A percentile compares a stretch with the other conserved stretches of the same genome.
These are phyloP conservation scores for Pecten maximus DNA, from an alignment of 2,888 invertebrate species.

Conservation along the genomic window DNA sequence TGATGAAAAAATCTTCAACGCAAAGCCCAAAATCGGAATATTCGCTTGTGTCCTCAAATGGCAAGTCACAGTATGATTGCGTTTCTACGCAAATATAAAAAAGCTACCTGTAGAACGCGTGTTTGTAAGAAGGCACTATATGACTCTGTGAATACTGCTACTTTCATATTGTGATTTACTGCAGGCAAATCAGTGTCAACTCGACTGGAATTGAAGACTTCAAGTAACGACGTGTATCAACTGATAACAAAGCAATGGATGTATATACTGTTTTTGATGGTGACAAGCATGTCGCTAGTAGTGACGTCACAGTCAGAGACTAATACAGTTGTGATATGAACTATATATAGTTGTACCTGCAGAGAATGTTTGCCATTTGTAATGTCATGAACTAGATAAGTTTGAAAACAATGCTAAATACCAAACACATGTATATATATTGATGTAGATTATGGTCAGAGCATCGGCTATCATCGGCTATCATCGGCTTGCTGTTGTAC, in stretches of 20 bases:
- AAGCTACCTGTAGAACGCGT: not conserved
- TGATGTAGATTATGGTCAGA: not conserved
- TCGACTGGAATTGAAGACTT: not conserved
- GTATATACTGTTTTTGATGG: not conserved
- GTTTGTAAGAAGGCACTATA: not conserved
- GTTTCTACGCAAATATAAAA: not conserved
- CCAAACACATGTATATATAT: not conserved
- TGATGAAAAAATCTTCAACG: not conserved
- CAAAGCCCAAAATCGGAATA: slow-evolving; percentile 37
- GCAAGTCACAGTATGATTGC: slow-evolving; percentile 31
- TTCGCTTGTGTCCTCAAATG: slow-evolving; percentile 38
- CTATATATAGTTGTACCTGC: not conserved
- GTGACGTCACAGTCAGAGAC: not conserved
- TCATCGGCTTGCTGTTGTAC: slow-evolving; percentile 1
- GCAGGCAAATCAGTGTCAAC: not conserved
- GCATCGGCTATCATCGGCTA: not conserved
- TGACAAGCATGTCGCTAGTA: not conserved
- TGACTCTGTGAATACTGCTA: not conserved
- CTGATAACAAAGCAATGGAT: not conserved
- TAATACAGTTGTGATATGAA: not conserved
- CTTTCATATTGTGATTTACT: not conserved
- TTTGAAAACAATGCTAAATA: not conserved
- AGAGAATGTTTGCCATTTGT: not conserved
- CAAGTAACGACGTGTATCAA: slow-evolving; percentile 8
- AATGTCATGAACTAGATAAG: not conserved